Evolutionary conservation across 2,888 invertebrate species (phyloP), one percentile per base, ranked within the genome.

Genomic region (Eilema caniola): DNA sequence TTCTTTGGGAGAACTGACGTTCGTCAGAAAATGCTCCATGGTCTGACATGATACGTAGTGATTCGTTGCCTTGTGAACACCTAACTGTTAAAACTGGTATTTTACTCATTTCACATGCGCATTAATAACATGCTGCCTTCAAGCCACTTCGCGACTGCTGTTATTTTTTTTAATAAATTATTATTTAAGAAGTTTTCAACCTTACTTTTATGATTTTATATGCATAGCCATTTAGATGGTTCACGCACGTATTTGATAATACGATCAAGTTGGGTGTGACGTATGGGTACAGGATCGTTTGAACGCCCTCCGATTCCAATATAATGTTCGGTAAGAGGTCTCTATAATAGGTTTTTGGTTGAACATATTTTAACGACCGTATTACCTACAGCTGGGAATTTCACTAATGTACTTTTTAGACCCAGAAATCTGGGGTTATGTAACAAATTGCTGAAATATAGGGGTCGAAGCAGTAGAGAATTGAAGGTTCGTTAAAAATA

Each of bases 401-500:
- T 60, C 24, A 25, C 62, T 61, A 72, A 81, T 71, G 71, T 62
- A 64, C 65, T 72, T 79, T 75, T 79, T 76, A 70, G 53, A 41
- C 61, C 33, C 41, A 76, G 57, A 31, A 47, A 71, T 66, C 24
- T 23, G n/a, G 37, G 37, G 59, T 57, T 37, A 64, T 71, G 70
- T 70, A 72, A 80, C 73, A 80, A 75, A 80, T 80, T 80, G 62
- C 64, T 63, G 69, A 62, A 69, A 62, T 71, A 65, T 67, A 77
- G 64, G 71, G 33, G 65, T 61, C 31, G 61, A 37, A 68, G 69
- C 59, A 64, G 66, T 47, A 66, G 56, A 11, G 53, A 64, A 69
- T 70, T 60, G 62, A 28, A 57, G 59, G 20, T n/a, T 31, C 31
- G 67, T 70, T 56, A 69, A 71, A 75, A 71, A 37, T 23, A 53